phyloP scores from a whole-genome alignment of 2,797 vertebrate species.

The Semotilus atromaculatus region DNA sequence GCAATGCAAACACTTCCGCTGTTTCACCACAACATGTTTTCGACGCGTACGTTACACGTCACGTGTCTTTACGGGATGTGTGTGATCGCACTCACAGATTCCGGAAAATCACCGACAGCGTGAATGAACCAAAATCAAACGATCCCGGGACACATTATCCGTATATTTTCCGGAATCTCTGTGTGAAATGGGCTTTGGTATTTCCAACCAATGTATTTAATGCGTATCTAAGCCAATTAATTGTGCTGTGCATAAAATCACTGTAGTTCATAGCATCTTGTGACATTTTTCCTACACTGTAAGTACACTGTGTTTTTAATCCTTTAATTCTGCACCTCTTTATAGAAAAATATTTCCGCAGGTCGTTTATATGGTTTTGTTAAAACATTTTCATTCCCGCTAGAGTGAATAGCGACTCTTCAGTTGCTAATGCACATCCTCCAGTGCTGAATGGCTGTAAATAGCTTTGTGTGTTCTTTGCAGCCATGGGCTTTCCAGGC shows the following conservation, averaged over 20 bases:
- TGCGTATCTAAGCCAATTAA: neutral
- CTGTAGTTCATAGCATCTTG: no score
- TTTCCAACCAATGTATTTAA: neutral
- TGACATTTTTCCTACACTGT: neutral
- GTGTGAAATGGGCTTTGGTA: neutral
- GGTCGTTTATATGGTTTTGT: neutral
- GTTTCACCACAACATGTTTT: no score
- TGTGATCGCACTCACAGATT: no score
- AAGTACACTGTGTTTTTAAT: neutral
- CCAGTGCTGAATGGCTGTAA: constrained; percentile 15
- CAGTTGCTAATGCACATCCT: constrained; percentile 5
- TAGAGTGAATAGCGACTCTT: neutral
- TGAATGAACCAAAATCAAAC: no score
- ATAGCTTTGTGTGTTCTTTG: constrained; percentile 44
- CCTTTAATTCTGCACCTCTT: neutral
- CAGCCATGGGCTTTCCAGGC: constrained; percentile 97
- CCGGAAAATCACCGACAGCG: no score
- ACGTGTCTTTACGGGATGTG: no score
- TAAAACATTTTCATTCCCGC: neutral
- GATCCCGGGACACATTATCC: no score
- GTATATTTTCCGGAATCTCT: no score
- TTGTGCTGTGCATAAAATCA: neutral
- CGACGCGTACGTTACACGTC: no score
- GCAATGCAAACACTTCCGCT: no score
- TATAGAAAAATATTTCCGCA: no score